phyloP scores from a whole-genome alignment of 2,888 invertebrate species.

The Seira musarum region DNA sequence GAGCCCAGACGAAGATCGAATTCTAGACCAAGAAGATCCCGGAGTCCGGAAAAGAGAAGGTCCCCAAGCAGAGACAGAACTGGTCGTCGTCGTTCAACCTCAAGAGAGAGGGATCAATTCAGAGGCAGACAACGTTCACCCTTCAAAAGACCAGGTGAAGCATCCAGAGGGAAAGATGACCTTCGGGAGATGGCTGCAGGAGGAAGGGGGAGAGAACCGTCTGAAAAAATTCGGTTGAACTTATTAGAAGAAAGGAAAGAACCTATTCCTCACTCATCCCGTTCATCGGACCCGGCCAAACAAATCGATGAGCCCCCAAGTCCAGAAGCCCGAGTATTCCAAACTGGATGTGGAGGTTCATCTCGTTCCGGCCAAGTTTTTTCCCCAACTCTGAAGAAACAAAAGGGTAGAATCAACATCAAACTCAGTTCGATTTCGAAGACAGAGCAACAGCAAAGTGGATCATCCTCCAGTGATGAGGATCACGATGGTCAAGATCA shows the following conservation, averaged over 20 bases:
- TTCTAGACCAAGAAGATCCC: constrained; percentile 43
- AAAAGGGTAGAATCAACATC: constrained; percentile 68
- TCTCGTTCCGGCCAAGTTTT: constrained; percentile 42
- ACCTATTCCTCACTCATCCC: constrained; percentile 4
- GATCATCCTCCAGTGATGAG: constrained; percentile 73
- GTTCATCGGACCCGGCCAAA: constrained; percentile 31
- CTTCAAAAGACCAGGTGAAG: constrained; percentile 1
- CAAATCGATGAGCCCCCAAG: constrained; percentile 22
- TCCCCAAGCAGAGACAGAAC: constrained; percentile 66
- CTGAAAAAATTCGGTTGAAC: constrained; percentile 30
- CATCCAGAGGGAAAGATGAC: constrained; percentile 23
- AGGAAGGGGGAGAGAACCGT: constrained; percentile 47
- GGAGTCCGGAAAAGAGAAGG: constrained; percentile 48
- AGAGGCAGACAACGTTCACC: constrained; percentile 15
- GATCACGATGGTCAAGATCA: constrained; percentile 71
- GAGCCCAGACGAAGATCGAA: constrained; percentile 56
- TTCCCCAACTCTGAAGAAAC: constrained; percentile 61
- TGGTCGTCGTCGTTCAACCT: not conserved
- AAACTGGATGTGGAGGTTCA: constrained; percentile 28
- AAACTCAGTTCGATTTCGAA: constrained; percentile 67
- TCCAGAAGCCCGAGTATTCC: constrained; percentile 46
- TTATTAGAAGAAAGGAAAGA: constrained; percentile 36
- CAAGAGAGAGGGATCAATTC: not conserved
- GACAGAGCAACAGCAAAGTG: constrained; percentile 68
- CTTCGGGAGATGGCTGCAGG: too few species aligned